Evolutionary conservation across 2,113 vertebrate genomes (phyloP), one percentile per base, ranked within the genome.

Genomic region (Sphaerodactylus townsendi): DNA sequence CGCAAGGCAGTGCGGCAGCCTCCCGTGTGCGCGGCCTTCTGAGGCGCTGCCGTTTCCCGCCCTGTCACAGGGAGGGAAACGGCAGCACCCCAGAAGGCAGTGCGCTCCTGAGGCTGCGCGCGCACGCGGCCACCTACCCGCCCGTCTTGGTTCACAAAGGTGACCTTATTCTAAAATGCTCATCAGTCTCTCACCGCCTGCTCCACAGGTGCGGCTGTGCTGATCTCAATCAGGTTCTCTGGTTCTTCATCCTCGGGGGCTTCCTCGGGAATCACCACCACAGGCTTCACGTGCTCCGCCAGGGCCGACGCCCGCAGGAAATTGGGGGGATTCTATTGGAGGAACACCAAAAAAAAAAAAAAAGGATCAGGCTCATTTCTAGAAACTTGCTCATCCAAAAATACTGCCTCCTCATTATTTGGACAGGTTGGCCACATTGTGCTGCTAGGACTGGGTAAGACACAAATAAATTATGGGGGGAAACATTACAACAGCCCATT

Each of bases 261-360:
- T 89, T 97, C 96, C 69, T 98, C 97, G 0, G 98, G 97, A 79
- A 99, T 98, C 82, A 99, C 98, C 2, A 99, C 99, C 89, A 99
- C 98, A 0, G 98, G 99, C 86, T 99, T 99, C 81, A 99, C 97
- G 1, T 99, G 99, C 92, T 99, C 99, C 0, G 98, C 98, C 90
- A 99, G 95, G 0, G 99, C 97, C 0, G 99, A 99, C 0, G 99
- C 99, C 39, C 98, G 96, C 85, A 99, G 94, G 92, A 99, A 99
- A 89, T 99, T 99, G 0, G 99, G 99, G 0, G 99, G 98, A 7
- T 86, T 95, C 97, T 97, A 80, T 0, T 0, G 21, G 86, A 46
- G 89, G 17, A 33, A 35, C 41, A 77, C 71, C n/a, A n/a, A n/a
- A n/a, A n/a, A n/a, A n/a, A n/a, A n/a, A n/a, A 44, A 0, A 14